Evolutionary conservation across 2,113 vertebrate species (phyloP), one percentile per base, ranked within the genome.

Genomic region (Podarcis raffonei): DNA sequence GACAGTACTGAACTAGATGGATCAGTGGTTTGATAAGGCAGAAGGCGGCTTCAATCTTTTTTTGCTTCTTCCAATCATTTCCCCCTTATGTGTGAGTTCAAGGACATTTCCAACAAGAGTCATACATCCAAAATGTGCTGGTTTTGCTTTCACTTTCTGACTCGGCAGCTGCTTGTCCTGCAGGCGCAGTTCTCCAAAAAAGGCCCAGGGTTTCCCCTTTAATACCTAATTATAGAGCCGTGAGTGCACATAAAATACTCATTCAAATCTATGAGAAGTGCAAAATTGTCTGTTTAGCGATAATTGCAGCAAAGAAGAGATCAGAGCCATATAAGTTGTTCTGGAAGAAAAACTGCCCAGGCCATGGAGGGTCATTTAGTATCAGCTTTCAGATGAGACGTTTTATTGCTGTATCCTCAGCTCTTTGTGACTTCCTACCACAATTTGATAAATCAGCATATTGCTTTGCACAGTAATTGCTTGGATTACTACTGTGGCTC

Each of bases 391-490:
- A 93, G 90, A 90, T 92, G 89, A 89, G 53, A 71, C 79, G 69
- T 82, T 93, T 92, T 84, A 87, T 92, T 82, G 53, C 65, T 53
- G 8, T 62, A 82, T 59, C 89, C 72, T 92, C 92, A 83, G 72
- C 65, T 91, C 69, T 22, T 95, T 86, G 91, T 85, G 93, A 92
- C 89, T 93, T 93, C 87, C 77, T 87, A 83, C 82, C 86, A 89
- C 90, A 82, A 90, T 93, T 92, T 94, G 90, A 89, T 85, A 93
- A 91, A 93, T 91, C 93, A 95, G 89, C 85, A 39, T 91, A 92
- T 89, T 90, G 90, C 76, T 88, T 91, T 71, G 86, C 86, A 81
- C 0, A 0, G 93, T 87, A 91, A 91, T 92, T 93, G 62, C 81
- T 89, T n/a, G 71, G 72, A 35, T 90, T 87, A 84, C 71, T 87